Base-by-base conservation (phyloP, 1,140 invertebrate species). In the Cotesia vestalis region DNA sequence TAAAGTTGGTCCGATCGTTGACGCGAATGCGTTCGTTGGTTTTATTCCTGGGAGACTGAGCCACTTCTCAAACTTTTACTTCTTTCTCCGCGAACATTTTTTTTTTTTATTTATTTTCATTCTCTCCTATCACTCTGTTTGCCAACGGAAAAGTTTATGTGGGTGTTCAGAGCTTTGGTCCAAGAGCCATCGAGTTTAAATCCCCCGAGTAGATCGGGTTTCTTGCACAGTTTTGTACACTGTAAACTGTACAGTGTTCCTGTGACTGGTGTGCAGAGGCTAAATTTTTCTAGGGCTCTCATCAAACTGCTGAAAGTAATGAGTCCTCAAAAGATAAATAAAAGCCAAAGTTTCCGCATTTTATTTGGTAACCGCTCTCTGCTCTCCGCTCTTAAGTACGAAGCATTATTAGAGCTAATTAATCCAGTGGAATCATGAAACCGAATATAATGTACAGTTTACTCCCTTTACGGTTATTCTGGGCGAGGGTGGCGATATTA, bases 1-100 rank as follows among this genome's bases (percentile, higher is more conserved):
- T 40, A 66, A 66, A 72, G 70, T 72, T 72, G 57, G 40, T 59
- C 63, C 63, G 70, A 72, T 72, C 70, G 70, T 72, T 72, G 70
- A 72, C 70, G 52, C 55, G 53, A 66, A 71, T 38, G 17, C 62
- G 52, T 64, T 59, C 51, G 38, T 51, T 60, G 59, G 40, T 66
- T 66, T 53, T 61, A 17, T 4, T 66, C 62, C 63, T 52, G 34
- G 5, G 51, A 57, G 70, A 14, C n/a, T 40, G 3, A 27, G 51
- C 51, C 63, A 61, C 55, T 66, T 38, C 66, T 46, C 55, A 52
- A 59, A 66, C 63, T 72, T 62, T 52, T 66, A 66, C 63, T 72
- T 62, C 62, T 66, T 66, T 66, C 55, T 36, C 62, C 34, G 4
- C 70, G 52, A 60, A 62, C 38, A 52, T 66, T 66, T 59, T 38